These are phyloP conservation scores for Salarias fasciatus DNA, from an alignment of 2,797 vertebrate species.

Conservation along the genomic window DNA sequence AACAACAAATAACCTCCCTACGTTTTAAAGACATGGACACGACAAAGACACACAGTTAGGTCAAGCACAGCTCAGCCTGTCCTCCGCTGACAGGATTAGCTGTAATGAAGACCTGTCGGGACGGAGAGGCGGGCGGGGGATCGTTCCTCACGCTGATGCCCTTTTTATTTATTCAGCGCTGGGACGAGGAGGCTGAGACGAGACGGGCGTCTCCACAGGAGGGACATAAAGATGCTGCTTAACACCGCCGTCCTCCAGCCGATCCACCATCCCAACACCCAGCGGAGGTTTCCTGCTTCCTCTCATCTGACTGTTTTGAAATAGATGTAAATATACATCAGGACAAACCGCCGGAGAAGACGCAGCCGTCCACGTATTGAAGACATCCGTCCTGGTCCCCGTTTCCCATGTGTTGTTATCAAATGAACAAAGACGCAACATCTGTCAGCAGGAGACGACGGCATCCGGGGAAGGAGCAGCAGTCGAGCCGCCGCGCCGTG, in stretches of 20 bases:
- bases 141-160: slow-evolving; percentile 36
- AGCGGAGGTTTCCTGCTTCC: not conserved
- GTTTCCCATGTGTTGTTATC: slow-evolving; percentile 12
- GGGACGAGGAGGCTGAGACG: slow-evolving; percentile 9
- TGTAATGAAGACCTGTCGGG: slow-evolving; percentile 56
- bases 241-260: not conserved
- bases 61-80: slow-evolving; percentile 10
- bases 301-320: slow-evolving; percentile 3
- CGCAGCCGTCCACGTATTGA: not conserved
- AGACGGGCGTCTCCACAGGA: slow-evolving; percentile 3
- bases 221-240: slow-evolving; percentile 12
- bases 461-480: slow-evolving; percentile 37
- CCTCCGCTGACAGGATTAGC: slow-evolving; percentile 47
- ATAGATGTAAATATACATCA: not conserved
- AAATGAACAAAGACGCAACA: slow-evolving; percentile 3
- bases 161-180: slow-evolving; percentile 57
- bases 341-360: not conserved
- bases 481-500: not conserved
- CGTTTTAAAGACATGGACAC: slow-evolving; percentile 23
- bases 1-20: slow-evolving; percentile 2
- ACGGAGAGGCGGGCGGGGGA: slow-evolving; percentile 24
- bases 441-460: slow-evolving; percentile 25
- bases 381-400: slow-evolving; percentile 12
- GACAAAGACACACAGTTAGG: slow-evolving; percentile 37
- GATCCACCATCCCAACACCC: not conserved